phyloP scores from a whole-genome alignment of 2,797 vertebrate genomes.

The Hyperoplus immaculatus region DNA sequence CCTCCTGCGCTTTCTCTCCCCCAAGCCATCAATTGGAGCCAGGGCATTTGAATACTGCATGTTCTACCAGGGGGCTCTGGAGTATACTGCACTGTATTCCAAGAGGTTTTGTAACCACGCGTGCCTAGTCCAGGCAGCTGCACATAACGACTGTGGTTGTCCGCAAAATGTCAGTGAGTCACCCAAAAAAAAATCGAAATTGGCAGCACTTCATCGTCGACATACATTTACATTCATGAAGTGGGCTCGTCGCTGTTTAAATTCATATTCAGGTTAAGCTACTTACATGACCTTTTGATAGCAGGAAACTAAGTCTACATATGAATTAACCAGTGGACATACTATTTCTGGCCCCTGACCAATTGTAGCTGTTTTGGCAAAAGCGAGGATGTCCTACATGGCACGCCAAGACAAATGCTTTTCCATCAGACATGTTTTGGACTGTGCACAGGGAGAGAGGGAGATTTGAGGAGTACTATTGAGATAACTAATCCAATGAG shows the following conservation, averaged over 20 bases:
- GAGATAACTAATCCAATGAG: not conserved
- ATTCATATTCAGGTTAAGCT: slow-evolving; percentile 37
- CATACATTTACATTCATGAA: slow-evolving; percentile 3
- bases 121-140: slow-evolving; percentile 1
- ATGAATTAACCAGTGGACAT: slow-evolving; percentile 50
- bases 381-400: slow-evolving; percentile 18
- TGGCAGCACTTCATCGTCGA: slow-evolving; percentile 24
- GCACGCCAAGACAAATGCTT: slow-evolving; percentile 7
- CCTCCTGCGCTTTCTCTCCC: slow-evolving; percentile 38
- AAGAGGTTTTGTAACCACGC: not conserved
- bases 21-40: slow-evolving; percentile 48
- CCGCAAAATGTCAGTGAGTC: slow-evolving; percentile 40
- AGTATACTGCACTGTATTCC: slow-evolving; percentile 22
- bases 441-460: not conserved
- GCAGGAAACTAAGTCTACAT: slow-evolving; percentile 15
- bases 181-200: slow-evolving; percentile 19
- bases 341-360: slow-evolving; percentile 1
- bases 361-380: slow-evolving; percentile 40
- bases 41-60: slow-evolving; percentile 66
- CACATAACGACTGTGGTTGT: not conserved
- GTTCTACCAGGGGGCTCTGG: slow-evolving; percentile 41
- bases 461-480: not conserved
- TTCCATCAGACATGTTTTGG: slow-evolving; percentile 2
- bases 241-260: slow-evolving; percentile 13
- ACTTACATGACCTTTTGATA: slow-evolving; percentile 16